Percentiles rank a stretch among this genome's conserved stretches.
phyloP scores from a whole-genome alignment of 2,888 invertebrate species.

The Enchytraeus crypticus region DNA sequence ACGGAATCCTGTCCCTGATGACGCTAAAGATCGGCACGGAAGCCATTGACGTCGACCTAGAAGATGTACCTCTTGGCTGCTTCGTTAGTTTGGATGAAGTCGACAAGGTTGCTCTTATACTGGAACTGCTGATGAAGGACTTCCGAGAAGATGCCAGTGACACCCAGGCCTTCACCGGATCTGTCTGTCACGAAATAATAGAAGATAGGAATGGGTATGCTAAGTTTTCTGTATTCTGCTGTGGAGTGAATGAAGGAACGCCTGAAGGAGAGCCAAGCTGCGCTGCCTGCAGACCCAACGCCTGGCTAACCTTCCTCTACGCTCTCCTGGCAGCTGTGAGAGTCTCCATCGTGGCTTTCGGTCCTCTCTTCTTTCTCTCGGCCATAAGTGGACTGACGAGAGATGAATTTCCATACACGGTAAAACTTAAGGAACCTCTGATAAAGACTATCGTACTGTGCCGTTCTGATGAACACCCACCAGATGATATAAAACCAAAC shows the following conservation, averaged over 20 bases:
- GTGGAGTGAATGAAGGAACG: slow-evolving; percentile 13
- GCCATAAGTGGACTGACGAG: slow-evolving; percentile 29
- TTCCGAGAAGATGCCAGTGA: slow-evolving; percentile 10
- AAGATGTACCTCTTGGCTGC: slow-evolving; percentile 39
- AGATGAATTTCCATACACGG: slow-evolving; percentile 32
- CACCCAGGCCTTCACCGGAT: slow-evolving; percentile 16
- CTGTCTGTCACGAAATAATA: slow-evolving; percentile 38
- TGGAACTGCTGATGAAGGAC: slow-evolving; percentile 24
- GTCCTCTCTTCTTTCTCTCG: slow-evolving; percentile 40
- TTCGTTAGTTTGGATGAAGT: slow-evolving; percentile 29
- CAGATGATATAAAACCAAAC: slow-evolving; percentile 11
- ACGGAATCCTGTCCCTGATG: slow-evolving; percentile 42
- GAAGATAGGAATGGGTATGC: slow-evolving; percentile 29
- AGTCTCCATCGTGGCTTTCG: slow-evolving; percentile 38
- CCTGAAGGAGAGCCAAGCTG: slow-evolving; percentile 30
- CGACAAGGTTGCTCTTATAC: slow-evolving; percentile 18
- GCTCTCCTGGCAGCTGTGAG: slow-evolving; percentile 35
- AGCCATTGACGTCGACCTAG: slow-evolving; percentile 29
- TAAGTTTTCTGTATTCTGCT: slow-evolving; percentile 38
- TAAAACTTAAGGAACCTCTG: slow-evolving; percentile 31
- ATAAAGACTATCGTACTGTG: slow-evolving; percentile 17
- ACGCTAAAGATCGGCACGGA: slow-evolving; percentile 40
- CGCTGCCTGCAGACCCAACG: slow-evolving; percentile 33
- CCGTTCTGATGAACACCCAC: slow-evolving; percentile 10
- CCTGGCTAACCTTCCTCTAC: slow-evolving; percentile 42